Percentiles rank a stretch among this genome's conserved stretches.
phyloP scores from a whole-genome alignment of 2,113 vertebrate genomes.

The Bombycilla garrulus region DNA sequence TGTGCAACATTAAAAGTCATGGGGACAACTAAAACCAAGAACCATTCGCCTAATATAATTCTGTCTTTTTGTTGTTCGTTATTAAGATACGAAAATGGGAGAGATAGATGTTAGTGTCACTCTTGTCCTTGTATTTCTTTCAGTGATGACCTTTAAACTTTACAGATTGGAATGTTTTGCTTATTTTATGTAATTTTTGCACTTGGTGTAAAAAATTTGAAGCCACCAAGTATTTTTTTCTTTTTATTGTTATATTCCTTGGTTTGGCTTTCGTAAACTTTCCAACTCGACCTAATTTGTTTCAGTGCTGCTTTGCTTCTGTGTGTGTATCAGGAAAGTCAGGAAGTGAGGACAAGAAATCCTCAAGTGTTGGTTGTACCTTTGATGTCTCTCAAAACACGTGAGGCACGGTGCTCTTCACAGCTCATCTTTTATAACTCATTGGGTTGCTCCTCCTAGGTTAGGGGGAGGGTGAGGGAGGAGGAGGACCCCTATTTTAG shows the following conservation, averaged over 20 bases:
- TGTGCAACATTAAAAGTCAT: background rate
- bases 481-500: background rate
- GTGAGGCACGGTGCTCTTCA: background rate
- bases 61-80: background rate
- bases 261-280: background rate
- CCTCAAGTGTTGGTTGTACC: background rate
- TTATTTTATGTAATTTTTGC: background rate
- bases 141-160: background rate
- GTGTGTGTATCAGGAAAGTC: background rate
- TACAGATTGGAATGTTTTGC: background rate
- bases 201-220: background rate
- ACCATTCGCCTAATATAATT: background rate
- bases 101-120: background rate
- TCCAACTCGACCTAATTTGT: background rate
- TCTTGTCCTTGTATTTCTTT: background rate
- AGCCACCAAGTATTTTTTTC: background rate
- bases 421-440: slow-evolving; percentile 17
- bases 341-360: slow-evolving; percentile 41
- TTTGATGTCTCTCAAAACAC: background rate
- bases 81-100: slow-evolving; percentile 14
- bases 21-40: slow-evolving; percentile 22
- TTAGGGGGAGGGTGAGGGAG: background rate
- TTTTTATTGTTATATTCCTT: background rate
- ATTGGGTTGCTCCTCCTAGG: background rate
- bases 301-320: background rate